These are phyloP conservation scores for Eumeta japonica DNA, from an alignment of 1,140 invertebrate species.

Conservation along the genomic window DNA sequence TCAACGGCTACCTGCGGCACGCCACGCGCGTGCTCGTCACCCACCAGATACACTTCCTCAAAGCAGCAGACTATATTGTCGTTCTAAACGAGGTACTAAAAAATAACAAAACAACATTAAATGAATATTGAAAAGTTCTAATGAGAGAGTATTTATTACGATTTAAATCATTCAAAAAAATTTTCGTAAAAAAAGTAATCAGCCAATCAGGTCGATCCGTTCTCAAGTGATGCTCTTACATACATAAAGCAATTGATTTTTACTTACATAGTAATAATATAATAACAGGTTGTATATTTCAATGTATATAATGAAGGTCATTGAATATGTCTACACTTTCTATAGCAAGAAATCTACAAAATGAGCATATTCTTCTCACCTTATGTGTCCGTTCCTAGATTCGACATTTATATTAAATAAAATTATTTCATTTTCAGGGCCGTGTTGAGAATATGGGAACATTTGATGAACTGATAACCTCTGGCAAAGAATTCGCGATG, in stretches of 20 bases:
- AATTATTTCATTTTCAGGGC: slow-evolving; percentile 43
- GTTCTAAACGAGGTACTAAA: slow-evolving; percentile 70
- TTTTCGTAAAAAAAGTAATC: slow-evolving; percentile 53
- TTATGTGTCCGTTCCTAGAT: too few relatives aligned
- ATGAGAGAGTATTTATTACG: neutral
- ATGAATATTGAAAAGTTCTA: too few relatives aligned
- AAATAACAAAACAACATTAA: slow-evolving; percentile 14
- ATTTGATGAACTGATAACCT: slow-evolving; percentile 58
- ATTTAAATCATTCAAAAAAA: slow-evolving; percentile 2
- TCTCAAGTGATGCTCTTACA: too few relatives aligned
- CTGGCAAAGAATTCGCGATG: slow-evolving; percentile 63
- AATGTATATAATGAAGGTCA: too few relatives aligned
- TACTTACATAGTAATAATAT: too few relatives aligned
- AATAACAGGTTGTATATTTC: too few relatives aligned
- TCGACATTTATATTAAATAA: slow-evolving; percentile 5
- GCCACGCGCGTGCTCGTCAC: slow-evolving; percentile 78
- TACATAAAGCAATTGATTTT: neutral
- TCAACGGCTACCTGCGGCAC: slow-evolving; percentile 65
- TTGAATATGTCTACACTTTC: too few relatives aligned
- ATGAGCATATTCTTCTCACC: neutral
- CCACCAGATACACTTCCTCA: slow-evolving; percentile 82
- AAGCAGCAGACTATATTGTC: slow-evolving; percentile 70
- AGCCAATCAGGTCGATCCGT: slow-evolving; percentile 16
- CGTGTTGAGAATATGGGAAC: slow-evolving; percentile 51
- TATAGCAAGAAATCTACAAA: neutral